Evolutionary conservation across 2,888 invertebrate genomes (phyloP), one percentile per base, ranked within the genome.

Genomic region (Geophilus truncorum): DNA sequence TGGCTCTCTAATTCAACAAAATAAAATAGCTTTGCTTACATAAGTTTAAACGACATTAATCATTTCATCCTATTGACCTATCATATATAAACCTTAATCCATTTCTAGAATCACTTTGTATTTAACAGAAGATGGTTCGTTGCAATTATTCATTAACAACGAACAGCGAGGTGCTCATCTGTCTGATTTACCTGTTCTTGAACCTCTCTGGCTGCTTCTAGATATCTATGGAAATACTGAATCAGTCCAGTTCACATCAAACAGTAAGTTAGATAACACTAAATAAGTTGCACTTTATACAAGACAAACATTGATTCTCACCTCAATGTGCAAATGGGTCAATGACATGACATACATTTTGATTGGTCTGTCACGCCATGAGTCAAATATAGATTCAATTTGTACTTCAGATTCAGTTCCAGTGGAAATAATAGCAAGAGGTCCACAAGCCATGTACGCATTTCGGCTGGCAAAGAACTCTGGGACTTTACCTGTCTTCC

Each of bases 201-300:
- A 81, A 34, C 45, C 28, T 7, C 30, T 81, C 15, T 81, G 81
- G 81, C 34, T 81, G 12, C n/a, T 81, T 23, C 40, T 81, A 10
- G 81, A 81, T 51, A 78, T 81, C 75, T 81, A 80, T 40, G 81
- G 81, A 15, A 36, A 62, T n/a, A 79, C 80, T 5, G 77, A 57
- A 30, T 77, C 79, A 7, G 77, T 79, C 5, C 78, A 81, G 76
- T 40, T 81, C 23, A 36, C 79, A 57, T 80, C 77, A 28, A 80
- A 81, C 34, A 51, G 81, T 81, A 25, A 36, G 80, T 80, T 80
- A 12, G 15, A 21, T 57, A 18, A 7, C 21, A n/a, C 57, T 57
- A 57, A 18, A 9, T n/a, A 57, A 57, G 23, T 18, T 6, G 9
- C 15, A 21, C 57, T 57, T n/a, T 57, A n/a, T 57, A 21, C 57